These are phyloP conservation scores for Drosophila watanabei DNA, from an alignment of 1,140 invertebrate species.

Conservation along the genomic window DNA sequence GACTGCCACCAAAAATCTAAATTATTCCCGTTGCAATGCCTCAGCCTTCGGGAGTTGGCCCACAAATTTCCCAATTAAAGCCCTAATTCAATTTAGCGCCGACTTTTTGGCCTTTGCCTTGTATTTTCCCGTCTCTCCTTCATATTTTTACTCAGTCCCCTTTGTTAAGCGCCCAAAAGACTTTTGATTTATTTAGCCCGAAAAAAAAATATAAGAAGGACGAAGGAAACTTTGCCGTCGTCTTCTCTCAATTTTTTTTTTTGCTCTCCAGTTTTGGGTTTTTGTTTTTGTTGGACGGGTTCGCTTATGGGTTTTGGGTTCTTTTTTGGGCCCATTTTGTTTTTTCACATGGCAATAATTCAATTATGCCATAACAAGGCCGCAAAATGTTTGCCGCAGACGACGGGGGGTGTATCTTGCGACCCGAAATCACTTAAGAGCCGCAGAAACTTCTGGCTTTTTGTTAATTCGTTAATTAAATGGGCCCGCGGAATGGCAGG, in stretches of 20 bases:
- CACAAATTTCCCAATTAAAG: conserved; percentile 72
- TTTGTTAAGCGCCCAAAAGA: conserved; percentile 40
- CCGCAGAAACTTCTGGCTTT: conserved; percentile 81
- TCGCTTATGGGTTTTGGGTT: conserved; percentile 21
- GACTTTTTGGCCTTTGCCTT: conserved; percentile 51
- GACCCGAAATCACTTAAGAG: conserved; percentile 77
- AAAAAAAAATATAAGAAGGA: conserved; percentile 54
- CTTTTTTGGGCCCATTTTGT: conserved; percentile 49
- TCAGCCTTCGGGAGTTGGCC: not conserved
- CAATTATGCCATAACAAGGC: conserved; percentile 82
- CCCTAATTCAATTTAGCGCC: conserved; percentile 73
- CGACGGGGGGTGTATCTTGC: not conserved
- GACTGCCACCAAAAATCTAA: not conserved
- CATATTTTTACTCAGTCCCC: conserved; percentile 3
- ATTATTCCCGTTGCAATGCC: not conserved
- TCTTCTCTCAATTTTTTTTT: conserved; percentile 14
- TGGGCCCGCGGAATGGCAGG: conserved; percentile 53
- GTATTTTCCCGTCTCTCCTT: not conserved
- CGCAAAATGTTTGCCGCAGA: conserved; percentile 69
- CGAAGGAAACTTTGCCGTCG: conserved; percentile 67
- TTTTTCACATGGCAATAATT: conserved; percentile 82
- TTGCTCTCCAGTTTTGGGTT: not conserved
- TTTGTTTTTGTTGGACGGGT: conserved; percentile 15
- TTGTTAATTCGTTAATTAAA: conserved; percentile 84
- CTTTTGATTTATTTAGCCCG: conserved; percentile 75